A percentile compares a stretch with the other conserved stretches of the same genome.
These are phyloP conservation scores for Pteropus rufus DNA, from an alignment of 2,797 vertebrate genomes.

Conservation along the genomic window DNA sequence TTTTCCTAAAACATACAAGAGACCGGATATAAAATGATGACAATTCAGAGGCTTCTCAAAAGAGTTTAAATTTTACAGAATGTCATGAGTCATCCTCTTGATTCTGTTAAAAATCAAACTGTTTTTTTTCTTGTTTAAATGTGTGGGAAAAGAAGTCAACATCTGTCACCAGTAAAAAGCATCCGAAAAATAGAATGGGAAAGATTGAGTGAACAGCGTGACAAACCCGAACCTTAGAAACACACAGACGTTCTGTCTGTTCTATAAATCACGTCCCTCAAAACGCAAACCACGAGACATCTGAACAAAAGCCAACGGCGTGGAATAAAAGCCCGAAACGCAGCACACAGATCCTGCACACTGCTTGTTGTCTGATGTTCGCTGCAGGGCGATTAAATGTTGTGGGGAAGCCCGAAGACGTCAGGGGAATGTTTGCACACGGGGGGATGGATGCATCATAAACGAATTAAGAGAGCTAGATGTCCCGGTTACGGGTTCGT, in stretches of 20 bases:
- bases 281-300: not conserved
- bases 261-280: not conserved
- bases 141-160: not conserved
- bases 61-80: not conserved
- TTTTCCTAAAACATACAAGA: not conserved
- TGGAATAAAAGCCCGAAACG: not conserved
- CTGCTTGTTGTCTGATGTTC: not conserved
- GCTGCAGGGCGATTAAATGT: not conserved
- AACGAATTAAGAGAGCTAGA: not conserved
- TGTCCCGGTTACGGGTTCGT: no score
- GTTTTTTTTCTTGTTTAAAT: not conserved
- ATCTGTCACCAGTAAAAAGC: not conserved
- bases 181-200: not conserved
- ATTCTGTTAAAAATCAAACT: slow-evolving; percentile 37
- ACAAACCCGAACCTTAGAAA: not conserved
- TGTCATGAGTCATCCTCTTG: not conserved
- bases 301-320: not conserved
- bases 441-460: not conserved
- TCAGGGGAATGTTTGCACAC: not conserved
- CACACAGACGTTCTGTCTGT: not conserved
- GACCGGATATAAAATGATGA: no score
- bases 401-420: not conserved
- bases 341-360: not conserved
- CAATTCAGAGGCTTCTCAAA: not conserved
- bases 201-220: not conserved